phyloP scores from a whole-genome alignment of 2,888 invertebrate species.

The Tolmerus cingulatus region DNA sequence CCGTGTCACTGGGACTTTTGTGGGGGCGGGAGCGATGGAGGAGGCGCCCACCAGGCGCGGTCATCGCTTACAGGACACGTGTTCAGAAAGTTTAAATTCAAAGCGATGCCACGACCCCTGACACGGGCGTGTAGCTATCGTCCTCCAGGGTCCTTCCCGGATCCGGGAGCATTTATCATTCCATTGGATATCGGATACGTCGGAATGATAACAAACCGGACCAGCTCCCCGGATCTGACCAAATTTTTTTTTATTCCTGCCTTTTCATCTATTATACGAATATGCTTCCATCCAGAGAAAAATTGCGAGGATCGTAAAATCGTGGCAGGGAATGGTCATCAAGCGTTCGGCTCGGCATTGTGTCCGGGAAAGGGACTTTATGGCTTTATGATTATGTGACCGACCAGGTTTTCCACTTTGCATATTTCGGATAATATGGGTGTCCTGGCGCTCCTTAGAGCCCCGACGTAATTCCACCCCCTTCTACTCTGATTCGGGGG shows the following conservation, averaged over 20 bases:
- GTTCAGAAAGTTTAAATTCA: slow-evolving; percentile 47
- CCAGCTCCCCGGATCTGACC: not conserved
- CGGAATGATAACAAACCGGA: slow-evolving; percentile 29
- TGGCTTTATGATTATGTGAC: slow-evolving; percentile 47
- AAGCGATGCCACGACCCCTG: slow-evolving; percentile 22
- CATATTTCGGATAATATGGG: slow-evolving; percentile 38
- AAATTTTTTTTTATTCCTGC: not conserved
- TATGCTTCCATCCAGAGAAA: not conserved
- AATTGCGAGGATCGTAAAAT: slow-evolving; percentile 42
- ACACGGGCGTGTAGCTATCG: not conserved
- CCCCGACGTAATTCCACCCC: not conserved
- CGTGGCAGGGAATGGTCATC: slow-evolving; percentile 42
- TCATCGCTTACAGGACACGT: slow-evolving; percentile 47
- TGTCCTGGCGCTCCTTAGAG: not conserved
- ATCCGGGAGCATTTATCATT: slow-evolving; percentile 42
- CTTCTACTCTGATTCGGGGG: not conserved
- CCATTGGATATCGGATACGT: slow-evolving; percentile 37
- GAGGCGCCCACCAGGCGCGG: slow-evolving; percentile 19
- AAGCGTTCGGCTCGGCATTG: slow-evolving; percentile 29
- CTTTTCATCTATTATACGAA: not conserved
- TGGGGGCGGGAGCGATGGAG: not conserved
- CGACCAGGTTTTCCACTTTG: slow-evolving; percentile 45
- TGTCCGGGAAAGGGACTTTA: slow-evolving; percentile 32
- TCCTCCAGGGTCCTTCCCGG: not conserved
- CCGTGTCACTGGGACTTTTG: not conserved